Evolutionary conservation across 1,140 invertebrate species (phyloP).

Genomic region (Tetramorium parvispinum): DNA sequence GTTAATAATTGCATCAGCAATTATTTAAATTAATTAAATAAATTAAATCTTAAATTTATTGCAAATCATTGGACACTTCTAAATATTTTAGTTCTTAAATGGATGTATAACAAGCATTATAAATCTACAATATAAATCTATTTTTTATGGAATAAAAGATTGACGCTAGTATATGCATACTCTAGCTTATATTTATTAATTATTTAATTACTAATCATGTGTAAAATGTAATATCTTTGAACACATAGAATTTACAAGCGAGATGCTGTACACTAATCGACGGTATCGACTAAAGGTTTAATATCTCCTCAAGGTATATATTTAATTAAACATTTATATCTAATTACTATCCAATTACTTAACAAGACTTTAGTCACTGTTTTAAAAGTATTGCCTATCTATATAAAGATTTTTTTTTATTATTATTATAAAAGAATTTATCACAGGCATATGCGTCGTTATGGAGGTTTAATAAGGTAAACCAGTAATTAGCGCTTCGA

Average conservation of each 20-base stretch:
- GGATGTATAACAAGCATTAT: too few species aligned
- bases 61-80: neutral
- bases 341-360: neutral
- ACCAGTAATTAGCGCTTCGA: slow-evolving; percentile 8
- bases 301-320: neutral
- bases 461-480: neutral
- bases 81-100: too few species aligned
- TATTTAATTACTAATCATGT: neutral
- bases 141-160: neutral
- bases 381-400: neutral
- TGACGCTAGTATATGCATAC: neutral
- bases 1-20: neutral
- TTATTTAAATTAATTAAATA: neutral
- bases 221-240: neutral
- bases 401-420: neutral
- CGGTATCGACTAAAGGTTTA: neutral
- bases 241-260: neutral
- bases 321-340: neutral
- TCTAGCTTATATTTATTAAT: neutral
- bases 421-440: neutral
- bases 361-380: neutral
- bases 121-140: neutral
- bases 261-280: neutral
- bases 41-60: neutral
- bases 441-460: neutral